These are phyloP conservation scores for Eidolon dupreanum DNA, from an alignment of 2,797 vertebrate species.

Conservation along the genomic window DNA sequence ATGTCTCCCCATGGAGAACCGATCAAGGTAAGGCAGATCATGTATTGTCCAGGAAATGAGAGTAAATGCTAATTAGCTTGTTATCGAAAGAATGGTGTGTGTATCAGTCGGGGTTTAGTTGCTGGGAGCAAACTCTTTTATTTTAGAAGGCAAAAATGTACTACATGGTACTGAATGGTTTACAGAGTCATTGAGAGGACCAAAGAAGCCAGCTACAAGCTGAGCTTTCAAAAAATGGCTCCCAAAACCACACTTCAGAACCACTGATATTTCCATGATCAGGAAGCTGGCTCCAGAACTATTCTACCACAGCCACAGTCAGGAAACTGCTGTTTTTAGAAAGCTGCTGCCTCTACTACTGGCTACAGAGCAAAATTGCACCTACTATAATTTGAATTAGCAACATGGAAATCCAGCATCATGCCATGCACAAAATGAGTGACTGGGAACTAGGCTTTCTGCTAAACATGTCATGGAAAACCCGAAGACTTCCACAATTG, in stretches of 20 bases:
- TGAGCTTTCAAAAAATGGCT: background rate
- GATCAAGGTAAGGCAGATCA: constrained; percentile 91
- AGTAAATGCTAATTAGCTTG: background rate
- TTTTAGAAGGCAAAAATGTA: background rate
- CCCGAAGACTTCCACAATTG: background rate
- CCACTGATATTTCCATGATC: background rate
- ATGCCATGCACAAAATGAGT: background rate
- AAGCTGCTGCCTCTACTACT: background rate
- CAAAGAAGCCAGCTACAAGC: background rate
- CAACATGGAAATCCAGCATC: background rate
- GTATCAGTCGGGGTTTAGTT: background rate
- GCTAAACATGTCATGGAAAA: background rate
- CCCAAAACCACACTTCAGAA: background rate
- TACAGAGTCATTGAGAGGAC: background rate
- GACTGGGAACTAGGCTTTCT: background rate
- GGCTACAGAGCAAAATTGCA: background rate
- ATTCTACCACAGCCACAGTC: fast-evolving
- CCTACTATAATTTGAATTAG: background rate
- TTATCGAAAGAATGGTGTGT: background rate
- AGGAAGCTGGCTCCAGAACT: background rate
- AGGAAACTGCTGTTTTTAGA: background rate
- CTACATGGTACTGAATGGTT: background rate
- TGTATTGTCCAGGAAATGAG: background rate
- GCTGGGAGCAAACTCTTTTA: background rate
- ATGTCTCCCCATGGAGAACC: constrained; percentile 96